A percentile compares a stretch with the other conserved stretches of the same genome.
Evolutionary conservation across 2,888 invertebrate genomes (phyloP).

Genomic region (Hypolimnas misippus): DNA sequence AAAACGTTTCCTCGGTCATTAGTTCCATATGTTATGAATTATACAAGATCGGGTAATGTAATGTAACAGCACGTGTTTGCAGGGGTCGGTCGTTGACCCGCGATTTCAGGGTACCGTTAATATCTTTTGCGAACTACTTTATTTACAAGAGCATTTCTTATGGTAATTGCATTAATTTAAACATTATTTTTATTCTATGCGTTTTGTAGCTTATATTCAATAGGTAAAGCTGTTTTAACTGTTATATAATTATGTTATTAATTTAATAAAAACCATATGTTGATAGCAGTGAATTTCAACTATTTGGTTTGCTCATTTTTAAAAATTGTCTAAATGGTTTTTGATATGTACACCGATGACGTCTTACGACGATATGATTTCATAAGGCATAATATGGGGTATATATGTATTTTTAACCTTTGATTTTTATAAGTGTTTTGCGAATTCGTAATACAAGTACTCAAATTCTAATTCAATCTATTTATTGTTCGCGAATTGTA

Average conservation of each 20-base stretch:
- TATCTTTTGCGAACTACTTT: constrained; percentile 61
- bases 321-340: too few species aligned
- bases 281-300: too few species aligned
- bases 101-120: constrained; percentile 67
- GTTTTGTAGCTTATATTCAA: not conserved
- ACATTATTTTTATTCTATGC: not conserved
- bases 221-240: not conserved
- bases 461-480: not conserved
- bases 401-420: too few species aligned
- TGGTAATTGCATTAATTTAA: not conserved
- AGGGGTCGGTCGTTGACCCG: constrained; percentile 75
- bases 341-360: too few species aligned
- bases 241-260: not conserved
- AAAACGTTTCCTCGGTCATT: constrained; percentile 34
- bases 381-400: too few species aligned
- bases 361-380: too few species aligned
- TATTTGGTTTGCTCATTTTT: too few species aligned
- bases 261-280: not conserved
- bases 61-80: constrained; percentile 56
- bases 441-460: too few species aligned
- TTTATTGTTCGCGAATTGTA: not conserved
- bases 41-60: constrained; percentile 36
- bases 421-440: too few species aligned
- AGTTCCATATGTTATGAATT: constrained; percentile 34
- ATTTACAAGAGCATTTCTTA: constrained; percentile 15